Conservation (phyloP, 2,113 vertebrate species). For the Carassius gibelio region DNA sequence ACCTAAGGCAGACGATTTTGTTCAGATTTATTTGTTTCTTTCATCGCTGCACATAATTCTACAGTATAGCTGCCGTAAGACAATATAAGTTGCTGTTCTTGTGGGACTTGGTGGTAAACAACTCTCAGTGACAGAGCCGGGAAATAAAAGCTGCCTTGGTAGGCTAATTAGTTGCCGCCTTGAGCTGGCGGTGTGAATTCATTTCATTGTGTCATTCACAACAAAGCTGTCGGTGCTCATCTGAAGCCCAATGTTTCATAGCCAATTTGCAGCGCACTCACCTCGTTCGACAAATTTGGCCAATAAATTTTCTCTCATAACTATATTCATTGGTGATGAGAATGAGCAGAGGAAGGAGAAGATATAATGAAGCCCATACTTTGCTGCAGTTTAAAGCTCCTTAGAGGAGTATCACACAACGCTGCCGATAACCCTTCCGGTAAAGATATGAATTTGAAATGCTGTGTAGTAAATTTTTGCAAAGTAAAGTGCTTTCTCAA, state of each 20-base stretch:
- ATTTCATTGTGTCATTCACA: slow-evolving; percentile 70
- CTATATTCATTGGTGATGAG: slow-evolving; percentile 75
- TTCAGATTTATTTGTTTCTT: slow-evolving; percentile 11
- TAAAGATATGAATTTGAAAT: slow-evolving; percentile 52
- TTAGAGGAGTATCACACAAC: slow-evolving; percentile 61
- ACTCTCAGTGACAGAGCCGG: slow-evolving; percentile 67
- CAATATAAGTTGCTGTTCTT: slow-evolving; percentile 49
- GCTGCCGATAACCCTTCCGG: slow-evolving; percentile 47
- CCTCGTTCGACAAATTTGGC: slow-evolving; percentile 71
- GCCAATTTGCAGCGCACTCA: slow-evolving; percentile 68
- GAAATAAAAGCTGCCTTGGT: slow-evolving; percentile 75
- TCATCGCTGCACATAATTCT: slow-evolving; percentile 26
- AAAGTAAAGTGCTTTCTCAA: slow-evolving; percentile 43
- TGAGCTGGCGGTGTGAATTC: slow-evolving; percentile 67
- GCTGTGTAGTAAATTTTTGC: slow-evolving; percentile 37
- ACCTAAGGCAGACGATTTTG: neutral
- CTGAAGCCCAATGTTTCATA: slow-evolving; percentile 68
- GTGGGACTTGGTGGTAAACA: slow-evolving; percentile 52
- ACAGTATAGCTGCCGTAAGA: neutral
- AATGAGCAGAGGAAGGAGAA: slow-evolving; percentile 62
- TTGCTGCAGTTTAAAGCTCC: slow-evolving; percentile 64
- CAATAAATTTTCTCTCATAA: slow-evolving; percentile 75
- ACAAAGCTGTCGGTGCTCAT: slow-evolving; percentile 59
- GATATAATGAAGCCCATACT: slow-evolving; percentile 66
- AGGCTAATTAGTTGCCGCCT: slow-evolving; percentile 75